Evolutionary conservation across 2,797 vertebrate species (phyloP).

Genomic region (Eidolon dupreanum): DNA sequence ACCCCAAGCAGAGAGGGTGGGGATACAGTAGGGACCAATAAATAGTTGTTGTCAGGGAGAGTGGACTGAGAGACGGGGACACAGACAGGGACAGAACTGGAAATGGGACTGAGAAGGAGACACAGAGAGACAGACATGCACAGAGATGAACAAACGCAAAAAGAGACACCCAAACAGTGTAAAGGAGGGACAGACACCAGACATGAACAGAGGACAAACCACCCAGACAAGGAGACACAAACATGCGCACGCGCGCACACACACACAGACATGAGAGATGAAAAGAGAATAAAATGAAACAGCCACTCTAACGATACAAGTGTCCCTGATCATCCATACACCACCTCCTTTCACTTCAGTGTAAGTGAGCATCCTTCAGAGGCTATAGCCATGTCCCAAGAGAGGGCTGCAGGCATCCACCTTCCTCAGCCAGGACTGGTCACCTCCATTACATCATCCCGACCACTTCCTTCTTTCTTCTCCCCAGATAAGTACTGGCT

Average conservation of each 20-base stretch:
- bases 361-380: fast-evolving
- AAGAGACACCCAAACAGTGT: not conserved
- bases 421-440: not conserved
- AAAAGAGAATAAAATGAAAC: not conserved
- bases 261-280: not conserved
- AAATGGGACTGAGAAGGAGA: not conserved
- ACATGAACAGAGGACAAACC: not conserved
- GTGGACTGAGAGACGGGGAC: not conserved
- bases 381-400: no score
- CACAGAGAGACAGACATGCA: not conserved
- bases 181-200: not conserved
- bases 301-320: not conserved
- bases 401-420: not conserved
- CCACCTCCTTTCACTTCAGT: fast-evolving
- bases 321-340: not conserved
- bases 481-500: not conserved
- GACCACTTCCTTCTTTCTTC: not conserved
- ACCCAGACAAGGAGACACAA: no score
- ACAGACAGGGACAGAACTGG: not conserved
- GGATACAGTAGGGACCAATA: no score
- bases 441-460: not conserved
- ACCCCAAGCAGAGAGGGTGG: not conserved
- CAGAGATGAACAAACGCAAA: not conserved
- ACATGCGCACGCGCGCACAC: fast-evolving
- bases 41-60: not conserved